Evolutionary conservation across 2,888 invertebrate species (phyloP).

Genomic region (Hemaris fuciformis): DNA sequence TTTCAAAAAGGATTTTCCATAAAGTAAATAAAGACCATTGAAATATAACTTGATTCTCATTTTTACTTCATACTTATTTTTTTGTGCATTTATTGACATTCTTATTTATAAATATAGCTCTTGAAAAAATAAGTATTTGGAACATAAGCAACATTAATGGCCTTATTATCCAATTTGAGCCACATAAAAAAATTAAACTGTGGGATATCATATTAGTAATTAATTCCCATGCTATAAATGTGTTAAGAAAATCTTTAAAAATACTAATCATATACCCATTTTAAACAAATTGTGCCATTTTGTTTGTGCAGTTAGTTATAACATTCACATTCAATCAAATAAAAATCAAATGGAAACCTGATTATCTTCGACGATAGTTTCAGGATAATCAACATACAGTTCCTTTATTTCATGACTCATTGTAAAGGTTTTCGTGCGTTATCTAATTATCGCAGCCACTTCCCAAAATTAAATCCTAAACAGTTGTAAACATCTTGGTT

Average conservation of each 20-base stretch:
- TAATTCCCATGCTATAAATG: neutral
- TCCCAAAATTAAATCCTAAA: neutral
- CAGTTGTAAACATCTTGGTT: neutral
- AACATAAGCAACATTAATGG: too few relatives aligned
- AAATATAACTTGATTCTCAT: too few relatives aligned
- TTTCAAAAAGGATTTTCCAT: neutral
- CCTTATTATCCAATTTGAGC: neutral
- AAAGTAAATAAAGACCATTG: neutral
- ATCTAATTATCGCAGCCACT: neutral
- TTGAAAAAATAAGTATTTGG: too few relatives aligned
- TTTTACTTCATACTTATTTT: too few relatives aligned
- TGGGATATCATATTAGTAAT: neutral
- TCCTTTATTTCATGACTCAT: conserved; percentile 47
- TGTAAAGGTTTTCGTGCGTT: conserved; percentile 11
- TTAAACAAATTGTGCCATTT: conserved; percentile 11
- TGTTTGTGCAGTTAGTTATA: conserved; percentile 29
- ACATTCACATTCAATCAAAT: conserved; percentile 23
- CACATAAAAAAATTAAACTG: neutral
- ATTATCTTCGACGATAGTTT: conserved; percentile 43
- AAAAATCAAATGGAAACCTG: conserved; percentile 45
- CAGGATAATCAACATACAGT: conserved; percentile 39
- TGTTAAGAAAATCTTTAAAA: neutral
- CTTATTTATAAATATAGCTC: too few relatives aligned
- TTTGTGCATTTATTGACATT: too few relatives aligned
- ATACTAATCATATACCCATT: neutral